These are phyloP conservation scores for Cetonia aurata DNA, from an alignment of 2,888 invertebrate species.

Conservation along the genomic window DNA sequence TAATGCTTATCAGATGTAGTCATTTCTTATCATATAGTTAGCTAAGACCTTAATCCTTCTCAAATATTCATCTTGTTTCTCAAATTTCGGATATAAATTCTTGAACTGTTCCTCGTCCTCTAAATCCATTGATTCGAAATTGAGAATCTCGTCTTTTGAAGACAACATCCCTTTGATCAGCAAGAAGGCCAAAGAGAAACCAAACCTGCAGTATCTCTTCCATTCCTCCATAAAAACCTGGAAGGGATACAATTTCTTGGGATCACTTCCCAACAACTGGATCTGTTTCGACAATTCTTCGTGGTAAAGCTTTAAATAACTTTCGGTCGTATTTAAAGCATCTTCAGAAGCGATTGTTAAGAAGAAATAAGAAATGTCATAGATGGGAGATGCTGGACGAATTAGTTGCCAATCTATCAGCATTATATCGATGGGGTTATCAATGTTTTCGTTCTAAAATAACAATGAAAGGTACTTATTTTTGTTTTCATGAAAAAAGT, in stretches of 20 bases:
- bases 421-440: conserved; percentile 49
- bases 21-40: no score
- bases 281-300: conserved; percentile 55
- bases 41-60: no score
- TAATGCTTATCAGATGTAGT: no score
- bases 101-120: background rate
- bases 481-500: background rate
- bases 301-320: conserved; percentile 59
- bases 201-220: conserved; percentile 49
- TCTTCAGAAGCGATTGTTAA: conserved; percentile 58
- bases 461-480: background rate
- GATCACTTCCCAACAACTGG: conserved; percentile 47
- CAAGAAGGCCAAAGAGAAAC: conserved; percentile 46
- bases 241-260: conserved; percentile 42
- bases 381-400: conserved; percentile 53
- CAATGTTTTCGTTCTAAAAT: conserved; percentile 46
- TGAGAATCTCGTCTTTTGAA: conserved; percentile 47
- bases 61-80: no score
- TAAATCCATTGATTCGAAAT: conserved; percentile 46
- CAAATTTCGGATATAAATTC: no score
- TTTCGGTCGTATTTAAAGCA: conserved; percentile 56
- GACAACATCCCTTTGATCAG: conserved; percentile 50
- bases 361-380: conserved; percentile 61
- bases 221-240: conserved; percentile 51
- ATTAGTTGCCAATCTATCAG: conserved; percentile 57